phyloP scores from a whole-genome alignment of 2,797 vertebrate genomes.

The Pyrocephalus nanus region DNA sequence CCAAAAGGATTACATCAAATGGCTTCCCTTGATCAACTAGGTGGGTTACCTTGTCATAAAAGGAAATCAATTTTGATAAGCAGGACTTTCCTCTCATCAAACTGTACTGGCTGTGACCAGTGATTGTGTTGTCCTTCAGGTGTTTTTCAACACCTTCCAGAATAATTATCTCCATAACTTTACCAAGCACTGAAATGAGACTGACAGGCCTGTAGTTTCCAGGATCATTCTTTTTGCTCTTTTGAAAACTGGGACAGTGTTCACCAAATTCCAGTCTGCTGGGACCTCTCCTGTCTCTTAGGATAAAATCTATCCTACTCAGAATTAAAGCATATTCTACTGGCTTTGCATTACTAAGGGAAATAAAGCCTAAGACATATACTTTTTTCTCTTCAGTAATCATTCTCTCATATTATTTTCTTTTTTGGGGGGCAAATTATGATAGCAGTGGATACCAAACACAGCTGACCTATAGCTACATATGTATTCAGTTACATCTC shows the following conservation, averaged over 20 bases:
- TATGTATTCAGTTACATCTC: neutral
- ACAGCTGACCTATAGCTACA: neutral
- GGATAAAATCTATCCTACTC: neutral
- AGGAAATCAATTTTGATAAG: neutral
- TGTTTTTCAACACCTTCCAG: neutral
- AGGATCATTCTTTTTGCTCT: neutral
- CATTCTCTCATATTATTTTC: neutral
- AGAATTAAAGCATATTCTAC: neutral
- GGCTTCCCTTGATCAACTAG: neutral
- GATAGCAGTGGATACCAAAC: neutral
- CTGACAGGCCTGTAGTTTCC: neutral
- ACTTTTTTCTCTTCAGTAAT: neutral
- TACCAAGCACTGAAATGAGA: neutral
- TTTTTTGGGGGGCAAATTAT: neutral
- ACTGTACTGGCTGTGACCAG: rapidly evolving
- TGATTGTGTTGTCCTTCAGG: neutral
- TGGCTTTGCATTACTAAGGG: neutral
- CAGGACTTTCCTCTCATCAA: too few relatives aligned
- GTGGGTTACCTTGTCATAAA: neutral
- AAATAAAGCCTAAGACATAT: neutral
- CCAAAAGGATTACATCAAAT: neutral
- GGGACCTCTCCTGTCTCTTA: neutral
- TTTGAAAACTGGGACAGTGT: neutral
- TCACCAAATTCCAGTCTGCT: neutral
- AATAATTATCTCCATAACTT: neutral